A percentile compares a stretch with the other conserved stretches of the same genome.
These are phyloP conservation scores for Falcunculus frontatus DNA, from an alignment of 2,113 vertebrate genomes.

Conservation along the genomic window DNA sequence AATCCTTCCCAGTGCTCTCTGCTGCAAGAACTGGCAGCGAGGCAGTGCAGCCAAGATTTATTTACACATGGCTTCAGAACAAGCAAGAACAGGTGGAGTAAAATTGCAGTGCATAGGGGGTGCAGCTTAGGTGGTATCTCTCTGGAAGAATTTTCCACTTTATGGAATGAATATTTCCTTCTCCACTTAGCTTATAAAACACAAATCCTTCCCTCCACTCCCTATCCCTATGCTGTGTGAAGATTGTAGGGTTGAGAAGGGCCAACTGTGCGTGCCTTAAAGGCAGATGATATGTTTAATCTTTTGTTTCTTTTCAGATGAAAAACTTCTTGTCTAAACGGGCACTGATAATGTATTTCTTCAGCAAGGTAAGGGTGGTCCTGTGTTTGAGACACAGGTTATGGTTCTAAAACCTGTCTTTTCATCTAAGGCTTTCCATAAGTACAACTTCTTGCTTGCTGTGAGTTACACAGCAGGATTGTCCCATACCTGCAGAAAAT, in stretches of 20 bases:
- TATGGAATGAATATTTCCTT: neutral
- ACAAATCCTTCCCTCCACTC: neutral
- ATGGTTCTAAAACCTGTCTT: neutral
- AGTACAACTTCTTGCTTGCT: neutral
- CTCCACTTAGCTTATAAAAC: neutral
- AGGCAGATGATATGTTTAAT: neutral
- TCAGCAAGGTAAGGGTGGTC: slow-evolving; percentile 89
- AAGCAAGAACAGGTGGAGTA: slow-evolving; percentile 86
- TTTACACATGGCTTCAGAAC: slow-evolving; percentile 83
- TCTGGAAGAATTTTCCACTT: neutral
- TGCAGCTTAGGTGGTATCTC: neutral
- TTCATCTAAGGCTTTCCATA: neutral
- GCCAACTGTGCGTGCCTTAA: neutral
- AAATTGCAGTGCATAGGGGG: neutral
- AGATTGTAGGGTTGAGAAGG: neutral
- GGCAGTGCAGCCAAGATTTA: slow-evolving; percentile 48
- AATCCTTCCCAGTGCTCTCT: neutral
- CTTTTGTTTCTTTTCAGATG: slow-evolving; percentile 74
- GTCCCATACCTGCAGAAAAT: neutral
- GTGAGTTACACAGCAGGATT: neutral
- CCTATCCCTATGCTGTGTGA: neutral
- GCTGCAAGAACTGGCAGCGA: slow-evolving; percentile 11
- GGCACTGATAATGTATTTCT: slow-evolving; percentile 92
- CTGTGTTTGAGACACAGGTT: neutral
- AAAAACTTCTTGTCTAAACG: slow-evolving; percentile 90